phyloP scores from a whole-genome alignment of 2,113 vertebrate species.

The Cricetomys ansorgei region DNA sequence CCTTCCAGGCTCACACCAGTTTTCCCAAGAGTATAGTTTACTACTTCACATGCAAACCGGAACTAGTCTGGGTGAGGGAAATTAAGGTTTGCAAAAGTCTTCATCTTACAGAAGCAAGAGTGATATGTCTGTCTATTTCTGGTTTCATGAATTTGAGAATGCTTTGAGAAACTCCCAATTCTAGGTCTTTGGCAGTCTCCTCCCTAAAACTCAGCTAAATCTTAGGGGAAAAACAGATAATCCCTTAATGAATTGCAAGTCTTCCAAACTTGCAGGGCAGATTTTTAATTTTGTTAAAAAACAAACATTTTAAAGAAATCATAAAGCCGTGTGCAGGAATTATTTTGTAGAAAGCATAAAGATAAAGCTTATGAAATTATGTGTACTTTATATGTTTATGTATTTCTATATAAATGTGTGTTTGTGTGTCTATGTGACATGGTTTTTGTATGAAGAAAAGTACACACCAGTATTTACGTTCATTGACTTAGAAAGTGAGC shows the following conservation, averaged over 20 bases:
- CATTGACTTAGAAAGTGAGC: neutral
- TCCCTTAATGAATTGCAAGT: neutral
- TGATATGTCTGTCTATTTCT: neutral
- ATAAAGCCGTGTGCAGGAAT: neutral
- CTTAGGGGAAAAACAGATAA: neutral
- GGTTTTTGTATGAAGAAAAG: neutral
- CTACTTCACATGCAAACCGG: accelerated
- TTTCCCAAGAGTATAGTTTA: neutral
- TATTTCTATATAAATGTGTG: neutral
- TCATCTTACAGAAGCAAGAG: neutral
- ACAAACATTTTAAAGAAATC: neutral
- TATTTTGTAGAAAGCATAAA: neutral
- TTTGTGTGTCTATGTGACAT: neutral
- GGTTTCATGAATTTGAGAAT: neutral
- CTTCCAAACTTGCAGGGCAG: neutral
- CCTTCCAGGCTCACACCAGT: accelerated
- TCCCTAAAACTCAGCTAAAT: neutral
- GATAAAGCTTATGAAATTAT: neutral
- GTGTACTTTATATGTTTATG: neutral
- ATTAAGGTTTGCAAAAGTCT: accelerated
- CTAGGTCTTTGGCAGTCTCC: neutral
- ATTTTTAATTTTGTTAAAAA: conserved; percentile 9
- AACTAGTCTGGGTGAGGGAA: neutral
- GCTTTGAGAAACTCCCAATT: neutral
- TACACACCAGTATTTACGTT: accelerated